Base-by-base conservation (phyloP, 1,140 invertebrate species). In the Drosophila ercepeae region DNA sequence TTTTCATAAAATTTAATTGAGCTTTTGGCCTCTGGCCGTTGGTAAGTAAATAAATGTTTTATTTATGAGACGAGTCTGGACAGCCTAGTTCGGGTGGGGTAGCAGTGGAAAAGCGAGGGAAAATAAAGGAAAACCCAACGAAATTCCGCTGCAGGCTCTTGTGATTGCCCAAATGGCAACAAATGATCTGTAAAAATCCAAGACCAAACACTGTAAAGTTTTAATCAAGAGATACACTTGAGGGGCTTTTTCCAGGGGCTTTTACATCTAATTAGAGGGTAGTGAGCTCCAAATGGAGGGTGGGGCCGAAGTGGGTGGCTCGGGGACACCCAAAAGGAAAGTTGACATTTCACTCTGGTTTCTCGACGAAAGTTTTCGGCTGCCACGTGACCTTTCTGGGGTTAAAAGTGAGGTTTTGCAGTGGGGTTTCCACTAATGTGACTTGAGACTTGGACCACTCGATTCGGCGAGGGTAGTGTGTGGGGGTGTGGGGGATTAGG, bases 31-130 rank as follows among this genome's bases (percentile, higher is more conserved):
- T 49, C 25, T 57, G 74, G 78, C 75, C 59, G 74, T 83, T 82
- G 78, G 73, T 67, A 78, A 83, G 78, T 83, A 83, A 82, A 82
- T 82, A 78, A 82, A 65, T 82, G 69, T 82, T 83, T 82, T 82
- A 83, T 82, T 82, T 82, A 82, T 82, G 78, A 59, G 59, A 36
- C 27, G 36, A 58, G 54, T 58, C 45, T 60, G 76, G 39, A 9
- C 42, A 32, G 21, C 21, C 21, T 21, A 21, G 21, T 21, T 21
- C 2, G 4, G 51, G 5, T 39, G 34, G 23, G 18, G 32, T 27
- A 50, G 39, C 19, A 39, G 32, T 7, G 29, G 44, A 8, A 5
- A 16, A 25, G 11, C 8, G 6, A 52, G 53, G 14, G 11, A 14
- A 39, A 39, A 14, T 2, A 2, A 13, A 39, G 13, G n/a, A 14